Conservation (phyloP, 2,888 invertebrate genomes). For the Tromatobia lineatoria region DNA sequence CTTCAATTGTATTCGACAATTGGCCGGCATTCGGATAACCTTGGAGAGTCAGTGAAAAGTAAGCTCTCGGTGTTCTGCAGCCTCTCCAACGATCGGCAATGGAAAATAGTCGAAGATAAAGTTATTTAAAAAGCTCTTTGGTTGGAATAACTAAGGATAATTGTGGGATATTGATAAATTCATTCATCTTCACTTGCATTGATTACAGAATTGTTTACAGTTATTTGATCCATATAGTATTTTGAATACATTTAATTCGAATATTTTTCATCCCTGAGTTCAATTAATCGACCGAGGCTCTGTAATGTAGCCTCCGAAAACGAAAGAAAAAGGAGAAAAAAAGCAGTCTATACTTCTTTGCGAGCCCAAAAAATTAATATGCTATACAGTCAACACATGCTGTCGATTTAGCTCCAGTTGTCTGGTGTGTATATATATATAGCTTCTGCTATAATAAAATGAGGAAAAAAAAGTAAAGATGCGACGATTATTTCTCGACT, state of each 20-base stretch:
- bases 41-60: conserved; percentile 1
- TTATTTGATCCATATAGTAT: too few relatives aligned
- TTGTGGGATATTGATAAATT: too few relatives aligned
- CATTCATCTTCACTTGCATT: too few relatives aligned
- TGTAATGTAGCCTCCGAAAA: conserved; percentile 25
- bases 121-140: too few relatives aligned
- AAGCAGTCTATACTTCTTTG: conserved; percentile 7
- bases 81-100: not conserved
- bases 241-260: too few relatives aligned
- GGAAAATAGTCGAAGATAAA: too few relatives aligned
- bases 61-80: conserved; percentile 24
- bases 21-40: conserved; percentile 23
- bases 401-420: conserved; percentile 57
- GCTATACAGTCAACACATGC: conserved; percentile 48
- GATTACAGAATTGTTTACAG: too few relatives aligned
- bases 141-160: too few relatives aligned
- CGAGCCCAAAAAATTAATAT: conserved; percentile 43
- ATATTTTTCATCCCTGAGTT: too few relatives aligned
- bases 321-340: conserved; percentile 8
- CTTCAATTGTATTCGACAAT: conserved; percentile 28
- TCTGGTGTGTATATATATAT: conserved; percentile 59
- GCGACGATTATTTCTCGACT: conserved; percentile 35
- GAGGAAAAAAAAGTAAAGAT: conserved; percentile 1
- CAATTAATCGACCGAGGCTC: conserved; percentile 39
- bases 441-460: conserved; percentile 48